Evolutionary conservation across 53 echinoderm and acorn worm genomes (phyloP).

Genomic region (Mesocentrotus franciscanus): DNA sequence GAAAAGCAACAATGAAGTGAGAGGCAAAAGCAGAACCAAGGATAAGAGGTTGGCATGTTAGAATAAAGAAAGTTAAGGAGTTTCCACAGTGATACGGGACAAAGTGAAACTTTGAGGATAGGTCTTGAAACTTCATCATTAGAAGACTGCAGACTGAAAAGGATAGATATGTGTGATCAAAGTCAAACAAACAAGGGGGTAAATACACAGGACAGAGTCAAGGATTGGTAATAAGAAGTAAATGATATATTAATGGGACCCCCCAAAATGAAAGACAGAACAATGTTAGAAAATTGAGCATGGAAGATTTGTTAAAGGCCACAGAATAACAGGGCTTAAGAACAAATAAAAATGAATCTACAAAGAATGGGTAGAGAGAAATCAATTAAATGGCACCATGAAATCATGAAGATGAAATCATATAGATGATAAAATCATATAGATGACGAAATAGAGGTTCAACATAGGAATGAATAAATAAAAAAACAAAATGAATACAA

Average conservation of each 20-base stretch:
- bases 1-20: background rate
- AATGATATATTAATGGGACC: background rate
- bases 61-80: background rate
- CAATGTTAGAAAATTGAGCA: background rate
- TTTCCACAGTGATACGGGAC: background rate
- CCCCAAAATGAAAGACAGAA: background rate
- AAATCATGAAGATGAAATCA: too few species aligned
- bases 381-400: too few species aligned
- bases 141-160: background rate
- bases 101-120: background rate
- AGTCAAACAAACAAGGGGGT: background rate
- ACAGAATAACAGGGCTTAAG: background rate
- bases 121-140: background rate
- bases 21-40: background rate
- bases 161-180: background rate
- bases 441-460: background rate
- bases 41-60: background rate
- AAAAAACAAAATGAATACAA: background rate
- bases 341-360: background rate
- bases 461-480: background rate
- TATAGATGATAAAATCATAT: background rate
- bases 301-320: background rate
- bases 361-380: background rate
- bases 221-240: background rate
- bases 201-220: background rate